phyloP scores from a whole-genome alignment of 2,113 vertebrate species.

The Lota lota region DNA sequence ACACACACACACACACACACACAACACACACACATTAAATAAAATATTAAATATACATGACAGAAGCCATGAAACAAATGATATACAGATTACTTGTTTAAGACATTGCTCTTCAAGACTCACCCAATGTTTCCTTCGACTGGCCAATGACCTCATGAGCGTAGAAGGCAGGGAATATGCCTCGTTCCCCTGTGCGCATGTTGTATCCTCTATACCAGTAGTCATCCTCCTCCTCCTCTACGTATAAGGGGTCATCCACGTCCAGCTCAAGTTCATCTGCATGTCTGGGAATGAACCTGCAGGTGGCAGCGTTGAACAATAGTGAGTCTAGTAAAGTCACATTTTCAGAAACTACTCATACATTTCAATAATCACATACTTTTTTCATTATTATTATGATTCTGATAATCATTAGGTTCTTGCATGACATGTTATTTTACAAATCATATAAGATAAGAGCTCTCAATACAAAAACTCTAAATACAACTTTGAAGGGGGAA shows the following conservation, averaged over 20 bases:
- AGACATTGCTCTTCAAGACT: slow-evolving; percentile 32
- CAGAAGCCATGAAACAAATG: no score
- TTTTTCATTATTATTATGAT: no score
- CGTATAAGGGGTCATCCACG: slow-evolving; percentile 89
- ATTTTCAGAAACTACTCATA: no score
- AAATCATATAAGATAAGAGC: no score
- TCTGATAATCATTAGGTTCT: no score
- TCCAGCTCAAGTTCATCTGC: slow-evolving; percentile 93
- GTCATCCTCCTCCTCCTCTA: slow-evolving; percentile 93
- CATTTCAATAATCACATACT: no score
- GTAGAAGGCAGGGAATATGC: slow-evolving; percentile 95
- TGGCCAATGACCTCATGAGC: slow-evolving; percentile 88
- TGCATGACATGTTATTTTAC: no score
- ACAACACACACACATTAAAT: background rate
- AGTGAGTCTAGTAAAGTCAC: background rate
- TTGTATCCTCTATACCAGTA: slow-evolving; percentile 97
- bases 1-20: background rate
- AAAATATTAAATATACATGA: no score
- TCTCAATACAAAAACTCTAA: no score
- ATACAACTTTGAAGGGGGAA: no score
- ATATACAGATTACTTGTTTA: background rate
- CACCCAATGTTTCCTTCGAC: slow-evolving; percentile 82
- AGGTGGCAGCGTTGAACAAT: slow-evolving; percentile 28
- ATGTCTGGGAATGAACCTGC: slow-evolving; percentile 93
- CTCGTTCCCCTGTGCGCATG: slow-evolving; percentile 92